phyloP scores from a whole-genome alignment of 1,140 invertebrate genomes.

The Carposina sasakii region DNA sequence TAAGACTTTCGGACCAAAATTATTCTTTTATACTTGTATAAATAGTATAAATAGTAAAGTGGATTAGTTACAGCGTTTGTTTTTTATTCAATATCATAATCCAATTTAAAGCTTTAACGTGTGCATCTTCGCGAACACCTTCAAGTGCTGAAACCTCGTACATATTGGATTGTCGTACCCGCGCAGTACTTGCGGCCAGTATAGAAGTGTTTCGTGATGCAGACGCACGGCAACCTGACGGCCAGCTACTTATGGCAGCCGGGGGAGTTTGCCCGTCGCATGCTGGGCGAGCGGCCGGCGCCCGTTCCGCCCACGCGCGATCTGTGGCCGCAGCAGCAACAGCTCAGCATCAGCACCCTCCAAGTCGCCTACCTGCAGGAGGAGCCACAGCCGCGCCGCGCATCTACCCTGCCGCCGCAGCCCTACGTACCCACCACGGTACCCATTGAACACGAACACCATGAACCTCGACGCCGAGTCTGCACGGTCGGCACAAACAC shows the following conservation, averaged over 20 bases:
- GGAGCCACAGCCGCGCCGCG: slow-evolving; percentile 38
- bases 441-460: slow-evolving; percentile 31
- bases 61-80: slow-evolving; percentile 22
- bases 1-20: too few relatives aligned
- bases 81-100: slow-evolving; percentile 36
- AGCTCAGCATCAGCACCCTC: slow-evolving; percentile 59
- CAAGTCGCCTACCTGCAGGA: slow-evolving; percentile 58
- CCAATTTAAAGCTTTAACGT: slow-evolving; percentile 49
- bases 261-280: slow-evolving; percentile 54
- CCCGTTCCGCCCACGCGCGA: slow-evolving; percentile 60
- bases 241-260: slow-evolving; percentile 62
- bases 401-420: slow-evolving; percentile 42
- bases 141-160: slow-evolving; percentile 57
- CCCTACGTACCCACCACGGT: slow-evolving; percentile 35
- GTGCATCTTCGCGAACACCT: slow-evolving; percentile 41
- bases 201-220: slow-evolving; percentile 48
- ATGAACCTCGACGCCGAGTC: slow-evolving; percentile 23
- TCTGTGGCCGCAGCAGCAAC: slow-evolving; percentile 53
- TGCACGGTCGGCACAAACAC: slow-evolving; percentile 64
- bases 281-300: slow-evolving; percentile 58
- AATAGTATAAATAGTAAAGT: too few relatives aligned
- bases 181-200: slow-evolving; percentile 54
- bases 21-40: too few relatives aligned
- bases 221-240: slow-evolving; percentile 58
- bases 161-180: slow-evolving; percentile 56